These are phyloP conservation scores for Erpetoichthys calabaricus DNA, from an alignment of 2,797 vertebrate genomes.

Conservation along the genomic window DNA sequence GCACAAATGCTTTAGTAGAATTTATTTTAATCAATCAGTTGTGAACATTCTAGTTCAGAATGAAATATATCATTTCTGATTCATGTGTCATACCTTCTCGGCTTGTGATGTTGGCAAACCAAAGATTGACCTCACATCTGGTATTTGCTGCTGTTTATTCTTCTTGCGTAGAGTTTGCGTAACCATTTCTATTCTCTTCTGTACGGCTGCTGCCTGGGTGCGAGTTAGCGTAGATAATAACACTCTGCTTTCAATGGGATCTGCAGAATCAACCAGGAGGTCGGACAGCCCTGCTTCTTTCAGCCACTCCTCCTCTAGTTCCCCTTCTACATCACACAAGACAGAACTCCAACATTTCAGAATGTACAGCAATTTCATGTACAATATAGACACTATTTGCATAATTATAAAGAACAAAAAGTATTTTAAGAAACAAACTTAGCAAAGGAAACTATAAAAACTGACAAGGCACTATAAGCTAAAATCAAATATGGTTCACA, in stretches of 20 bases:
- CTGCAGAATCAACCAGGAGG: constrained; percentile 64
- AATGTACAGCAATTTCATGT: background rate
- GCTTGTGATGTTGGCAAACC: constrained; percentile 47
- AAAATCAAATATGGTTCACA: too few species aligned
- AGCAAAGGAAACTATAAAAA: too few species aligned
- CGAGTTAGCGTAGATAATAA: constrained; percentile 79
- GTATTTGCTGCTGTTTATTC: constrained; percentile 75
- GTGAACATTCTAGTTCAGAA: too few species aligned
- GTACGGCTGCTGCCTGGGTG: constrained; percentile 77
- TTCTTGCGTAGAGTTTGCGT: constrained; percentile 76
- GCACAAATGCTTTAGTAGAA: too few species aligned
- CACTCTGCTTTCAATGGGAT: constrained; percentile 66
- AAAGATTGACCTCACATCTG: constrained; percentile 92
- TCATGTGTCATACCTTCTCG: constrained; percentile 40
- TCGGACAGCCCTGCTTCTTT: constrained; percentile 76
- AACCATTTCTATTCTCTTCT: constrained; percentile 67
- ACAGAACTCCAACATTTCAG: background rate
- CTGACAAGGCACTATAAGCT: too few species aligned
- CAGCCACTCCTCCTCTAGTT: constrained; percentile 90
- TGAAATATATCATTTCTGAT: too few species aligned
- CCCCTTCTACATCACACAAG: constrained; percentile 63
- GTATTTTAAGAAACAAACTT: too few species aligned
- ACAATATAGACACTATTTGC: too few species aligned
- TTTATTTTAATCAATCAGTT: too few species aligned
- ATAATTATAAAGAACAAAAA: too few species aligned